Base-by-base conservation (phyloP, 2,888 invertebrate species). In the Hyalella azteca region DNA sequence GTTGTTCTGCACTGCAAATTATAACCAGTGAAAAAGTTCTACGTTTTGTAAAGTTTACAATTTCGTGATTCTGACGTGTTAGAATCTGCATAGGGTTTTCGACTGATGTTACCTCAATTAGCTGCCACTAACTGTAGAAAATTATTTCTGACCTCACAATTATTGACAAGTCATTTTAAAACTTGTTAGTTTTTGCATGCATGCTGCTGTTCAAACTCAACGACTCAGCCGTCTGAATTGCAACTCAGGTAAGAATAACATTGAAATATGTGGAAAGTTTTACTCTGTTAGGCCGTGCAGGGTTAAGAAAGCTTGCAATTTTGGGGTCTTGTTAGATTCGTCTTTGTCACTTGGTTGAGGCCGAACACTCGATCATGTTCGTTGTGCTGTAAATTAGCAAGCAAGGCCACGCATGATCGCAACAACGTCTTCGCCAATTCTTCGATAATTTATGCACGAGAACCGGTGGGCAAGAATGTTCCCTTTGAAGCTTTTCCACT, bases 301-400 rank as follows among this genome's bases (percentile, higher is more conserved):
- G 26, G 54, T 29, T 54, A 26, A 26, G 26, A 29, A 26, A n/a
- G n/a, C 54, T 22, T 54, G 54, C 54, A 54, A 54, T 54, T 54
- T 29, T 54, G 54, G 54, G 29, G 54, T 54, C 54, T 22, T 54
- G 54, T 54, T 26, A 29, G 29, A 54, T 54, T 54, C 29, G 54
- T 54, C 54, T 54, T 22, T 26, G 54, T 54, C 54, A 26, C 54
- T 26, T 54, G 22, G 22, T 29, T 54, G 22, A 29, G 29, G 54
- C 26, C 26, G 54, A 29, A 29, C 29, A 29, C 54, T 54, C 54
- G 54, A 54, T 54, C 54, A 54, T 22, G 9, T 54, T 22, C 22
- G 54, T 54, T 54, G 54, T 54, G 54, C 22, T 22, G 54, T 54
- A 54, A 54, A 54, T 54, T 54, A 54, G 54, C 54, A 11, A 54